A percentile compares a stretch with the other conserved stretches of the same genome.
Evolutionary conservation across 1,140 invertebrate species (phyloP).

Genomic region (Bombus huntii): DNA sequence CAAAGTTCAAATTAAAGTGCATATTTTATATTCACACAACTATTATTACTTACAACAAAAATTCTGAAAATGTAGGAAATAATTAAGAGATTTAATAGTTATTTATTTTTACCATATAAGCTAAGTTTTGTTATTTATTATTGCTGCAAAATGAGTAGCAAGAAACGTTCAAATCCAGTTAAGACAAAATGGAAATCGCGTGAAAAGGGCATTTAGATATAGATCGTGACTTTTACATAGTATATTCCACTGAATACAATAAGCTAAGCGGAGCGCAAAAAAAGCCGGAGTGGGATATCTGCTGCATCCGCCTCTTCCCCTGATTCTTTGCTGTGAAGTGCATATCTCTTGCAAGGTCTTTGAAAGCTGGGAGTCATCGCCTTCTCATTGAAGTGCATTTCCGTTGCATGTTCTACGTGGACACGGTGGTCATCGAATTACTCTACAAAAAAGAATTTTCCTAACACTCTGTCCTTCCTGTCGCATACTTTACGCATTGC

Average conservation of each 20-base stretch:
- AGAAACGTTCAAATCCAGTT: neutral
- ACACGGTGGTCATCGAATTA: constrained; percentile 34
- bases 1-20: constrained; percentile 25
- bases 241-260: neutral
- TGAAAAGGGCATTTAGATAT: neutral
- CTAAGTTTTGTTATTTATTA: neutral
- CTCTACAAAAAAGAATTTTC: constrained; percentile 12
- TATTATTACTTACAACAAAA: neutral
- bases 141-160: neutral
- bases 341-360: constrained; percentile 29
- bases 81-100: neutral
- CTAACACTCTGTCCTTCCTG: constrained; percentile 1
- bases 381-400: constrained; percentile 46
- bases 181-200: neutral
- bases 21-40: neutral
- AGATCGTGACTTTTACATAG: neutral
- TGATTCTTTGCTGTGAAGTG: constrained; percentile 39
- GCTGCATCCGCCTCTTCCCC: constrained; percentile 27
- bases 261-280: constrained; percentile 1
- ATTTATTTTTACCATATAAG: neutral
- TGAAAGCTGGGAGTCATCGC: constrained; percentile 46
- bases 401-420: constrained; percentile 41
- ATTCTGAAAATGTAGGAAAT: neutral
- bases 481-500: constrained; percentile 13
- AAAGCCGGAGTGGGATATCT: constrained; percentile 24